These are phyloP conservation scores for Rhea americana DNA, from an alignment of 2,113 vertebrate species.

Conservation along the genomic window DNA sequence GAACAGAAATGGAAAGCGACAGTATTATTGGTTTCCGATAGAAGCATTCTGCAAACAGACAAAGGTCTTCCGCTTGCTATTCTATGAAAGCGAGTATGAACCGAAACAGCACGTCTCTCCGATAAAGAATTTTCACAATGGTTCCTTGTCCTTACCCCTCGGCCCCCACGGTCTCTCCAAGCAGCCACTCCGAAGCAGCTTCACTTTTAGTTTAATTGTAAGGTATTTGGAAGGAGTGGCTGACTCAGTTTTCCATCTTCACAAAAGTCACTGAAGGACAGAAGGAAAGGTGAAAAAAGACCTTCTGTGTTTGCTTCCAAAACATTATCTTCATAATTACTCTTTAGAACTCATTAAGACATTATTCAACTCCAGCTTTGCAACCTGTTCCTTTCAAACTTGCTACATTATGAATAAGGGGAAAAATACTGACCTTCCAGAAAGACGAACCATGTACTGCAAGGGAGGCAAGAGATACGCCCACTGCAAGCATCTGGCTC, in stretches of 20 bases:
- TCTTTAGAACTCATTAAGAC: background rate
- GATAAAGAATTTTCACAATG: background rate
- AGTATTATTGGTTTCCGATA: background rate
- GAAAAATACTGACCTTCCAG: background rate
- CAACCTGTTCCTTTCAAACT: background rate
- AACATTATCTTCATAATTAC: background rate
- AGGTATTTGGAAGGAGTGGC: background rate
- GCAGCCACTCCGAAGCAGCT: background rate
- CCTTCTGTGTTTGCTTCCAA: background rate
- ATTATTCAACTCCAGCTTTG: background rate
- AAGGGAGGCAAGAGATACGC: background rate
- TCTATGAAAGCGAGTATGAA: background rate
- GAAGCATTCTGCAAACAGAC: background rate
- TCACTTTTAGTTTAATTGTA: background rate
- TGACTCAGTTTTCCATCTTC: background rate
- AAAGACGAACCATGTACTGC: background rate
- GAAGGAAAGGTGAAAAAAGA: background rate
- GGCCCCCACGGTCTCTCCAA: background rate
- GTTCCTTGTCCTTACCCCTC: background rate
- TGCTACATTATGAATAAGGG: background rate
- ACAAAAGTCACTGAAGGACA: background rate
- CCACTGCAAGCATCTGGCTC: background rate
- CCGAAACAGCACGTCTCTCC: background rate
- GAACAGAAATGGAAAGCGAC: background rate
- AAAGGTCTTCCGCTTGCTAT: background rate